Evolutionary conservation across 2,888 invertebrate species (phyloP), one percentile per base, ranked within the genome.

Genomic region (Lumbricus terrestris): DNA sequence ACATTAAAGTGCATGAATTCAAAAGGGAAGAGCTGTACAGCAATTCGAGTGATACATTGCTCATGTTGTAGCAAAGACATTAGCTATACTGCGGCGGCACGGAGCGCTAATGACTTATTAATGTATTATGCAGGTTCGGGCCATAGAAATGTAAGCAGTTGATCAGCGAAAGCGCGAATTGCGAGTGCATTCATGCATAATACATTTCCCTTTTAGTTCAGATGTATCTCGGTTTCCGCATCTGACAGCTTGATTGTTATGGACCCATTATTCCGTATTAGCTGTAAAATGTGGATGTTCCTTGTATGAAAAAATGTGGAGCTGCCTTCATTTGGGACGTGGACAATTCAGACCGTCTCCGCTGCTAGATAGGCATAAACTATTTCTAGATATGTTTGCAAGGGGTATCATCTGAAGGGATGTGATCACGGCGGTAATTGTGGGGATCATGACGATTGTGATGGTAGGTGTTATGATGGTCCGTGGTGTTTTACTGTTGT

Each of bases 191-290:
- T 69, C n/a, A n/a, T 69, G 69, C 69, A 69, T 69, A 69, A 69
- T 69, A n/a, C 69, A 69, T 69, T 54, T 69, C n/a, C 69, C 69
- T 69, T n/a, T 69, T n/a, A 69, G 69, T 69, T n/a, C n/a, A 69
- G 69, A 69, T 69, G 69, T n/a, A n/a, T 69, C 69, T 69, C n/a
- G 69, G n/a, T 69, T 69, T 69, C 69, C 69, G 29, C n/a, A n/a
- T n/a, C n/a, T 69, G 69, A 69, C 69, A 69, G 69, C n/a, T 69
- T 69, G 69, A 69, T 69, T 69, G 69, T 69, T 69, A 69, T 69
- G 69, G 69, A 69, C 29, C 69, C 69, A 69, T 69, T 69, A 69
- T 69, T 69, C 69, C 69, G 69, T 69, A n/a, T 69, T 69, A 69
- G 69, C 69, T 69, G 29, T 69, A 69, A 69, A 69, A n/a, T n/a